phyloP scores from a whole-genome alignment of 2,797 vertebrate genomes.

The Eleutherodactylus coqui region DNA sequence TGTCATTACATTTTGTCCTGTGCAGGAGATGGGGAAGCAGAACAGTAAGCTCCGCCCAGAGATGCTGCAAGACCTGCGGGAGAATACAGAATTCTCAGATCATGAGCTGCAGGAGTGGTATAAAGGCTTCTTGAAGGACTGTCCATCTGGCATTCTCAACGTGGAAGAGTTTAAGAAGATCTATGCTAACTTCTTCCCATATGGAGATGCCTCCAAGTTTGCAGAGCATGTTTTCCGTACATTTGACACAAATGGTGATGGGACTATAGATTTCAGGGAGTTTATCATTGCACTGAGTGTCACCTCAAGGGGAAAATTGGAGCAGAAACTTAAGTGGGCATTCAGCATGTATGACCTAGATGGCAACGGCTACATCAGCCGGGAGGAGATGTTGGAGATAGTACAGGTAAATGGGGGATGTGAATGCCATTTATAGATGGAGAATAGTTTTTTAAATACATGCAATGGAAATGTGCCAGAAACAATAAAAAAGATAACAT shows the following conservation, averaged over 20 bases:
- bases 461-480: not conserved
- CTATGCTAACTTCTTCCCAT: constrained; percentile 84
- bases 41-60: constrained; percentile 83
- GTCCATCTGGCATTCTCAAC: constrained; percentile 81
- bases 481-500: not conserved
- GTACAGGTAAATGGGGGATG: constrained; percentile 72
- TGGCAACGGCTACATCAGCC: constrained; percentile 82
- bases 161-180: constrained; percentile 86
- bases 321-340: constrained; percentile 86
- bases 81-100: constrained; percentile 83
- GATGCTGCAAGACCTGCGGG: constrained; percentile 83
- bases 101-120: constrained; percentile 85
- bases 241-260: constrained; percentile 84
- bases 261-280: constrained; percentile 84
- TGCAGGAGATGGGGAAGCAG: constrained; percentile 78
- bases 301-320: constrained; percentile 80
- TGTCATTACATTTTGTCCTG: not conserved
- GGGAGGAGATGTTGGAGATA: constrained; percentile 84
- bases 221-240: constrained; percentile 86
- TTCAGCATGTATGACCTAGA: constrained; percentile 86
- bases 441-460: not conserved
- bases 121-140: constrained; percentile 85
- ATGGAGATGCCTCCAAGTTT: constrained; percentile 81
- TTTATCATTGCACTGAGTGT: constrained; percentile 84
- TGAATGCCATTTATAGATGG: not conserved